Percentiles rank a stretch among this genome's conserved stretches.
phyloP scores from a whole-genome alignment of 2,113 vertebrate genomes.

The Crotalus viridis region DNA sequence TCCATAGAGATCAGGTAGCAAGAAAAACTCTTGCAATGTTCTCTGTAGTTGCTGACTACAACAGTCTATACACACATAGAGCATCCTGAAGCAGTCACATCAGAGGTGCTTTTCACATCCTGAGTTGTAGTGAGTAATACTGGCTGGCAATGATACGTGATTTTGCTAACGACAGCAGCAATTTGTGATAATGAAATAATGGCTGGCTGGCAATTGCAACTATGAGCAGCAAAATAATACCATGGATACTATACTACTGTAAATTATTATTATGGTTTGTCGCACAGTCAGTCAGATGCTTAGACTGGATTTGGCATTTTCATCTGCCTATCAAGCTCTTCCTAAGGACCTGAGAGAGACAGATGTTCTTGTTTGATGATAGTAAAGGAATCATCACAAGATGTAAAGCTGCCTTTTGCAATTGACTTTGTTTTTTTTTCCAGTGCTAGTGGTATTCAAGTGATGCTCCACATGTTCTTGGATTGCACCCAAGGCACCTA shows the following conservation, averaged over 20 bases:
- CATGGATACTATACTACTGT: neutral
- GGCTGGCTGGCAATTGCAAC: neutral
- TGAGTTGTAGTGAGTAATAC: neutral
- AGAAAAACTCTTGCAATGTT: neutral
- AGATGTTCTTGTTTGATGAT: neutral
- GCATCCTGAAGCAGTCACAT: neutral
- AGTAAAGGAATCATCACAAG: neutral
- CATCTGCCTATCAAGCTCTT: neutral
- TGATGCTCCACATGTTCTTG: neutral
- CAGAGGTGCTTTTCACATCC: neutral
- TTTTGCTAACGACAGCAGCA: neutral
- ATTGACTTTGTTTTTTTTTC: neutral
- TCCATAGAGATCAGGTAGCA: neutral
- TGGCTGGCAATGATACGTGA: neutral
- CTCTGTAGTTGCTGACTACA: neutral
- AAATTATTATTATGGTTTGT: neutral
- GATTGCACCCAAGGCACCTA: neutral
- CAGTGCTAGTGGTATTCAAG: neutral
- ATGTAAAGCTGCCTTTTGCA: neutral
- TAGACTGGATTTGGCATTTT: neutral
- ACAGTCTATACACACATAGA: neutral
- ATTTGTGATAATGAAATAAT: neutral
- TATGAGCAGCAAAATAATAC: neutral
- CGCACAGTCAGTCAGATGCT: neutral
- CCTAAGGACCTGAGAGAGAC: neutral